Evolutionary conservation across 2,888 invertebrate genomes (phyloP).

Genomic region (Andrena bucephala): DNA sequence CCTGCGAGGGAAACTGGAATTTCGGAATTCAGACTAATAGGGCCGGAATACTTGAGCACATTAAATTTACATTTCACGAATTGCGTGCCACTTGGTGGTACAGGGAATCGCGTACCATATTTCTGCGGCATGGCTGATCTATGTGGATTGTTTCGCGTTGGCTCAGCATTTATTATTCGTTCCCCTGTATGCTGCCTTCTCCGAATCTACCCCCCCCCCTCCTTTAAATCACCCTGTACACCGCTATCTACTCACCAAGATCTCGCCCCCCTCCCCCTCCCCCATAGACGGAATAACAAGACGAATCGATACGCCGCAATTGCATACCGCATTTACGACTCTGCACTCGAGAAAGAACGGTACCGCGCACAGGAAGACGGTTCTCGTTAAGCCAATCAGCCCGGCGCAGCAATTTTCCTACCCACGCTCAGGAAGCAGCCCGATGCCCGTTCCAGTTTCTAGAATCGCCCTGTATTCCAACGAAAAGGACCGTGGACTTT

Average conservation of each 20-base stretch:
- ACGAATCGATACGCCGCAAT: constrained; percentile 11
- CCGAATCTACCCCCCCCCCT: neutral
- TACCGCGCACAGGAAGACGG: neutral
- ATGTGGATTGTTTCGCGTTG: neutral
- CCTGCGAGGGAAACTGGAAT: too few relatives aligned
- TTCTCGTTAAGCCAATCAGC: constrained; percentile 32
- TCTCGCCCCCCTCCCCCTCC: neutral
- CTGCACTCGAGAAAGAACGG: neutral
- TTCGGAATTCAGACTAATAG: too few relatives aligned
- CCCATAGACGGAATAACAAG: neutral
- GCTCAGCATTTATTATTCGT: neutral
- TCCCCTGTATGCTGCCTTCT: neutral
- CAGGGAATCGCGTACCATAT: too few relatives aligned
- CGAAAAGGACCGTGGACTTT: constrained; percentile 13
- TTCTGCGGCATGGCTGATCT: neutral
- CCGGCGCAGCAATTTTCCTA: constrained; percentile 1
- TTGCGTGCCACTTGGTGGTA: too few relatives aligned
- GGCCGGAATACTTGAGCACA: too few relatives aligned
- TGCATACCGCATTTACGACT: neutral
- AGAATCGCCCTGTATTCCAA: constrained; percentile 12
- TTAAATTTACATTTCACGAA: too few relatives aligned
- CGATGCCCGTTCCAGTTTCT: constrained; percentile 24
- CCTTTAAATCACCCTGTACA: neutral
- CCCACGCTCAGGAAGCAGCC: neutral
- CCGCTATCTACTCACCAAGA: neutral